Percentiles rank a stretch among this genome's conserved stretches.
These are phyloP conservation scores for Alloscopus bannaensis DNA, from an alignment of 2,888 invertebrate genomes.

Conservation along the genomic window DNA sequence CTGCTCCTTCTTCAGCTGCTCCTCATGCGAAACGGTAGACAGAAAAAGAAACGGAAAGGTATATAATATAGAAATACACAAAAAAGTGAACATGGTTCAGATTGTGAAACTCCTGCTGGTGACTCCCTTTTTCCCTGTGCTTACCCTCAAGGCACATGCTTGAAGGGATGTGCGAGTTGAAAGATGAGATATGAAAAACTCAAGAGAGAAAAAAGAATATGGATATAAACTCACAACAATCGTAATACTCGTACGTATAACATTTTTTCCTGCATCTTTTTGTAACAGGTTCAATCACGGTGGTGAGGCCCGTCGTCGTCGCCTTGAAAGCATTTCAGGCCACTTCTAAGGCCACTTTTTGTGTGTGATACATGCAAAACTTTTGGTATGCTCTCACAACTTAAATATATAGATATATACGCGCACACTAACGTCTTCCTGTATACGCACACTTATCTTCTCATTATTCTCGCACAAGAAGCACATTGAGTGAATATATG, in stretches of 20 bases:
- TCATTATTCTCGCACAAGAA: no score
- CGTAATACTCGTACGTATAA: background rate
- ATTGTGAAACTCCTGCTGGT: conserved; percentile 27
- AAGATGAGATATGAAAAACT: conserved; percentile 45
- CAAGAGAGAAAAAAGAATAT: background rate
- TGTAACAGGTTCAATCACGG: background rate
- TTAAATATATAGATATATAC: no score
- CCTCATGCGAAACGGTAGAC: background rate
- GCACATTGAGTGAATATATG: background rate
- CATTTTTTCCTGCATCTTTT: background rate
- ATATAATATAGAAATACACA: no score
- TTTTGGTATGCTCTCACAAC: no score
- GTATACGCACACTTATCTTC: no score
- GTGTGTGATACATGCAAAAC: background rate
- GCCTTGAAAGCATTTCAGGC: no score
- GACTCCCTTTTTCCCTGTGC: conserved; percentile 29
- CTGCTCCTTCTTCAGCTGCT: conserved; percentile 1
- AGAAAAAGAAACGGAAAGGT: conserved; percentile 8
- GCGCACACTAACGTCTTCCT: no score
- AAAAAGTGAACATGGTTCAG: no score
- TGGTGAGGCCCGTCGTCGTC: background rate
- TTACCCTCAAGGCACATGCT: conserved; percentile 54
- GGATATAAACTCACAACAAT: background rate
- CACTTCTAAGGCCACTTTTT: no score
- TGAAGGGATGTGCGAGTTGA: conserved; percentile 44